Conservation (phyloP, 2,113 vertebrate species). For the Chlorocebus sabaeus region DNA sequence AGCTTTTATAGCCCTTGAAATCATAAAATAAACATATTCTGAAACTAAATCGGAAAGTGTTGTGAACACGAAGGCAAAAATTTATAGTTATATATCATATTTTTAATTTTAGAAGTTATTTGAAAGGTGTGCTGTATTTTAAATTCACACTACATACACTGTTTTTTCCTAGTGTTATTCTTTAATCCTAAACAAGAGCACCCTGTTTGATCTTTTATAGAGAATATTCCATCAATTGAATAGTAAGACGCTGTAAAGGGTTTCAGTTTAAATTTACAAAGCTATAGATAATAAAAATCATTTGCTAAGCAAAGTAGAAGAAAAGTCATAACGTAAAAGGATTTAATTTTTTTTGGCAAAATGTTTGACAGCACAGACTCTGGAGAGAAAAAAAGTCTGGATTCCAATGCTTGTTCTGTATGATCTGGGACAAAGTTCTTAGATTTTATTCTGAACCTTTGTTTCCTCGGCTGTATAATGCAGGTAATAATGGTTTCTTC, state of each 20-base stretch:
- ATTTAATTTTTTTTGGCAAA: background rate
- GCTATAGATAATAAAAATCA: background rate
- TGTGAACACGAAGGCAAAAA: background rate
- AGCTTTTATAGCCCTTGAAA: background rate
- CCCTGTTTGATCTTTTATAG: background rate
- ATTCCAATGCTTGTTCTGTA: background rate
- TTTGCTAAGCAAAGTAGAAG: background rate
- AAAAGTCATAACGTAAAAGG: background rate
- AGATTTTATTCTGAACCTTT: background rate
- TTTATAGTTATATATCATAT: background rate
- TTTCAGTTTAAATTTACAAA: background rate
- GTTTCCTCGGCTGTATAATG: background rate
- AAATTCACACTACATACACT: background rate
- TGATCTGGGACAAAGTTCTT: background rate
- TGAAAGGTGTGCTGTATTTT: background rate
- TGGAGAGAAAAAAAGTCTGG: background rate
- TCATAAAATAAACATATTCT: background rate
- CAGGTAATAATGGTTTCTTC: background rate
- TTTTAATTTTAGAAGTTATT: slow-evolving; percentile 9
- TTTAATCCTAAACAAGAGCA: background rate
- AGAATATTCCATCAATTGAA: background rate
- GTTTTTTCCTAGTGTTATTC: background rate
- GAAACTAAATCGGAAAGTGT: slow-evolving; percentile 19
- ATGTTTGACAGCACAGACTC: background rate
- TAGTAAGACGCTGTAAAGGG: background rate